Evolutionary conservation across 2,888 invertebrate species (phyloP), one percentile per base, ranked within the genome.

Genomic region (Neoascia interrupta): DNA sequence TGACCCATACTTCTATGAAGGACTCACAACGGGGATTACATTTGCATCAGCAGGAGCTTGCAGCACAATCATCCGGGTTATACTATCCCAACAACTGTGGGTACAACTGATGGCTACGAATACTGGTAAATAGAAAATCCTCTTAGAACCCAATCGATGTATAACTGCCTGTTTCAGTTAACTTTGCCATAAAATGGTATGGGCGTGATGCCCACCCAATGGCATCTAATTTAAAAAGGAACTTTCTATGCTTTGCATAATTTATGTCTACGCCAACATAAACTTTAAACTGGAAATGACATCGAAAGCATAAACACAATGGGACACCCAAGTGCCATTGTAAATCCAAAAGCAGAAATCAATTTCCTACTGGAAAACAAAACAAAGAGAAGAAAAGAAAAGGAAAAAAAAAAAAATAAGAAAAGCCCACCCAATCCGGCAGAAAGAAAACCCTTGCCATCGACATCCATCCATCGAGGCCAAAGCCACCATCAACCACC

Each of bases 331-430:
- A 47, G 47, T 51, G 26, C 43, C 69, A 60, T 53, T 70, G 53
- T 61, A 70, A 70, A 53, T 54, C 70, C 19, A 39, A 53, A 37
- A 45, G 45, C 53, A 54, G 16, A 45, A 70, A 70, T 70, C 61
- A 61, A 70, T 70, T 70, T 70, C 53, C 61, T 26, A 28, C 19
- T 15, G 15, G 16, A 11, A 54, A 68, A 49, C 49, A 58, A 58
- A 19, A 28, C n/a, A 0, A 21, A 13, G 10, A 10, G 8, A 6
- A 37, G 0, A 21, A 13, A 11, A 10, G 8, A 6, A 37, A 19
- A 1, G 19, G 21, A 45, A 34, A 21, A 23, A 49, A 19, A 31
- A 45, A 13, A 34, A 28, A 16, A 41, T 19, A 8, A 11, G 10
- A 63, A 39, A 39, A 3, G 3, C 15, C 6, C 43, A 53, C 36